A percentile compares a stretch with the other conserved stretches of the same genome.
Evolutionary conservation across 2,797 vertebrate genomes (phyloP).

Genomic region (Falco biarmicus): DNA sequence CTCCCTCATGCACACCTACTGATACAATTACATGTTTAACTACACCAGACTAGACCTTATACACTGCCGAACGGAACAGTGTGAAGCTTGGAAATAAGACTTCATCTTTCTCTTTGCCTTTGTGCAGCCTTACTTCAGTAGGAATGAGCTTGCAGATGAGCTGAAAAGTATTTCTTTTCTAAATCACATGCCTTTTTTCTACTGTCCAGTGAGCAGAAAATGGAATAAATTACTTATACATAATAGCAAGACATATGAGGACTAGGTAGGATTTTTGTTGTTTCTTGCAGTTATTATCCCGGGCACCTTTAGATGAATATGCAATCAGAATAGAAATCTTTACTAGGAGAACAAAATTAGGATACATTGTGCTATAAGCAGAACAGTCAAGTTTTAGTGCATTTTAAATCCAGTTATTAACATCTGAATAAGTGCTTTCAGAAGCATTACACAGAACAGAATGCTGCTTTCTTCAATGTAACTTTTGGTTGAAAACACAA

Average conservation of each 20-base stretch:
- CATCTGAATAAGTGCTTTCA: constrained; percentile 53
- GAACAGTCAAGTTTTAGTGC: neutral
- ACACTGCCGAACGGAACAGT: neutral
- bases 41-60: neutral
- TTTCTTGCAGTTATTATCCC: constrained; percentile 9
- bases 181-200: neutral
- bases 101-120: neutral
- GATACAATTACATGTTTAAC: neutral
- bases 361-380: constrained; percentile 18
- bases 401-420: constrained; percentile 31
- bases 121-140: neutral
- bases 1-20: neutral
- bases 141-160: neutral
- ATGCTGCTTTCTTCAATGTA: neutral
- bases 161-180: constrained; percentile 7
- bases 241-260: neutral
- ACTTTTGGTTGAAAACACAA: constrained; percentile 48
- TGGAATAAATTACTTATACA: neutral
- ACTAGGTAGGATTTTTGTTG: neutral
- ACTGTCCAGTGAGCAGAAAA: constrained; percentile 38
- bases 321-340: constrained; percentile 23
- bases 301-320: neutral
- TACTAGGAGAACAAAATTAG: constrained; percentile 31
- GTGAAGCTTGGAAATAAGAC: neutral
- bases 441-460: constrained; percentile 8